Percentiles rank a stretch among this genome's conserved stretches.
phyloP scores from a whole-genome alignment of 1,140 invertebrate genomes.

The Chymomyza costata region DNA sequence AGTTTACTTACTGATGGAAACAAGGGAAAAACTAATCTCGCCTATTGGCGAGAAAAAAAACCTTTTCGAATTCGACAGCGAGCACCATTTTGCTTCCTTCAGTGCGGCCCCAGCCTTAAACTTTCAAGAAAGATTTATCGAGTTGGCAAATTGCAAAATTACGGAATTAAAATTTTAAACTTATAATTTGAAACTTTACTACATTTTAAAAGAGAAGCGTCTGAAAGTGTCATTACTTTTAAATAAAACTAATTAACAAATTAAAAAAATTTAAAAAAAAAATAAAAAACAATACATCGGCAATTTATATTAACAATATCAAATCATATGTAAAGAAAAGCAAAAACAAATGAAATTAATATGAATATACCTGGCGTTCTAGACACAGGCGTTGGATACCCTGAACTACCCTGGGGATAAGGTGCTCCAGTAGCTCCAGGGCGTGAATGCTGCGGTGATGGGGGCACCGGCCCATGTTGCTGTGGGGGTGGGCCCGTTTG shows the following conservation, averaged over 20 bases:
- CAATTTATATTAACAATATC: conserved; percentile 1
- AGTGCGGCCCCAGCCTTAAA: no score
- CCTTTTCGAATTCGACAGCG: no score
- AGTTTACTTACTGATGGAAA: no score
- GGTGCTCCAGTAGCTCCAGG: conserved; percentile 66
- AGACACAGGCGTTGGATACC: conserved; percentile 75
- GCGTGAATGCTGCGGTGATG: conserved; percentile 65
- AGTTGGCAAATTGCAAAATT: no score
- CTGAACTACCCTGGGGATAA: conserved; percentile 74
- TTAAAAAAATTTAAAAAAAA: conserved; percentile 12
- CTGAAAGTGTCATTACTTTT: no score
- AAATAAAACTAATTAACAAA: conserved; percentile 1
- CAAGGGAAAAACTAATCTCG: no score
- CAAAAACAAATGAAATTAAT: conserved; percentile 43
- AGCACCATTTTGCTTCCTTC: no score
- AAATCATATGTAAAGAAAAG: conserved; percentile 16
- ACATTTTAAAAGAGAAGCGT: no score
- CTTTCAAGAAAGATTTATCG: no score
- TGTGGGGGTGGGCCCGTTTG: conserved; percentile 46
- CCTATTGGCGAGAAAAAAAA: no score
- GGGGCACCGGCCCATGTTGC: conserved; percentile 37
- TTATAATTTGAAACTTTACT: no score
- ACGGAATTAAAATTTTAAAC: no score
- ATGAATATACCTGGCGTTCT: conserved; percentile 75
- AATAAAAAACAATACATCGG: conserved; percentile 13